A percentile compares a stretch with the other conserved stretches of the same genome.
Conservation (phyloP, 2,113 vertebrate species). For the Tylochromis polylepis region DNA sequence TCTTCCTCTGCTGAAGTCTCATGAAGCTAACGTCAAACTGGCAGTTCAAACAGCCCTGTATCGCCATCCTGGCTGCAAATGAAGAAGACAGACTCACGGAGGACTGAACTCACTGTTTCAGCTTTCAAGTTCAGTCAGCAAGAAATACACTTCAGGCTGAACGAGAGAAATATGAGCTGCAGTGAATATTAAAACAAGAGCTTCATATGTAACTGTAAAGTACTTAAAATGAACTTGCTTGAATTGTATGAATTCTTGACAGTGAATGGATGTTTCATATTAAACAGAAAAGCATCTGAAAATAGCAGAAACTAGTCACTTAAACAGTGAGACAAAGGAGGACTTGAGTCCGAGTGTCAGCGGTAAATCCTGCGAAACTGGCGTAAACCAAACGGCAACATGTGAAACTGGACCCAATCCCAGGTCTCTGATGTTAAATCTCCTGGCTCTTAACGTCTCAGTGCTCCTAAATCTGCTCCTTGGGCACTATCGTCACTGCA, state of each 20-base stretch:
- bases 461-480: background rate
- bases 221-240: background rate
- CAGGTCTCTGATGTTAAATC: background rate
- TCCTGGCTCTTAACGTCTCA: background rate
- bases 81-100: background rate
- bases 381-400: background rate
- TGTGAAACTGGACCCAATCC: background rate
- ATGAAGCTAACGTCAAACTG: background rate
- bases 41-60: background rate
- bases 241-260: background rate
- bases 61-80: background rate
- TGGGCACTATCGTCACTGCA: background rate
- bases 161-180: background rate
- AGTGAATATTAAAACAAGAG: background rate
- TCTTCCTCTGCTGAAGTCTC: background rate
- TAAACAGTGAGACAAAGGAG: background rate
- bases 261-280: background rate
- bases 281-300: background rate
- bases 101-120: background rate
- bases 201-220: background rate
- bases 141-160: background rate
- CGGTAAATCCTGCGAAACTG: rapidly evolving
- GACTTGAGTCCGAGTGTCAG: background rate
- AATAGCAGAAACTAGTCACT: background rate
- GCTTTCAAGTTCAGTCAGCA: background rate